phyloP scores from a whole-genome alignment of 2,797 vertebrate genomes.

The Amphiprion clarkii region DNA sequence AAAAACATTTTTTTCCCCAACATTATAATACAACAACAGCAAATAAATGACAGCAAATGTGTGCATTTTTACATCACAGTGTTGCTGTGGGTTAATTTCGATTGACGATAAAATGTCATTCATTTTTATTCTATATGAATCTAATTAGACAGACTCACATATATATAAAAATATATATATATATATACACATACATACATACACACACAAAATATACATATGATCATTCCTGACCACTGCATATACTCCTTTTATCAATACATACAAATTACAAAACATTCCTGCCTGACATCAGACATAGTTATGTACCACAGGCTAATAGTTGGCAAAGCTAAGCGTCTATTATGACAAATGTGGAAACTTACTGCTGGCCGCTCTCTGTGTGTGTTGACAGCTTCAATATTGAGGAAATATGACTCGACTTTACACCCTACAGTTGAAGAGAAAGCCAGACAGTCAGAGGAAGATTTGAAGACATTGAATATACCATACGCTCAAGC shows the following conservation, averaged over 20 bases:
- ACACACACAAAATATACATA: no score
- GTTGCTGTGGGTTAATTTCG: no score
- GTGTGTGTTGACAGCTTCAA: slow-evolving; percentile 87
- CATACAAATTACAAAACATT: not conserved
- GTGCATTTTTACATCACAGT: no score
- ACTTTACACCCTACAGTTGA: slow-evolving; percentile 81
- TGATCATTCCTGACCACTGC: not conserved
- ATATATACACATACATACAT: no score
- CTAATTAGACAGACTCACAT: no score
- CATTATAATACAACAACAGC: no score
- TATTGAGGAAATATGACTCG: slow-evolving; percentile 83
- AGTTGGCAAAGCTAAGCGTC: slow-evolving; percentile 16
- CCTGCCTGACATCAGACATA: not conserved
- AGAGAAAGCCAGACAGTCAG: slow-evolving; percentile 25
- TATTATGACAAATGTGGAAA: slow-evolving; percentile 30
- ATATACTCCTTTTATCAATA: not conserved
- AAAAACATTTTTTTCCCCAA: no score
- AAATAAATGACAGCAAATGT: no score
- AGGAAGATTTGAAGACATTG: not conserved
- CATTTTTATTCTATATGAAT: no score
- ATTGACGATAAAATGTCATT: no score
- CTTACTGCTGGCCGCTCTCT: slow-evolving; percentile 84
- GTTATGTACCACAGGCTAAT: slow-evolving; percentile 1
- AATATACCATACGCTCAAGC: not conserved
- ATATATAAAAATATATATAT: no score